These are phyloP conservation scores for Argya squamiceps DNA, from an alignment of 2,797 vertebrate genomes.

Conservation along the genomic window DNA sequence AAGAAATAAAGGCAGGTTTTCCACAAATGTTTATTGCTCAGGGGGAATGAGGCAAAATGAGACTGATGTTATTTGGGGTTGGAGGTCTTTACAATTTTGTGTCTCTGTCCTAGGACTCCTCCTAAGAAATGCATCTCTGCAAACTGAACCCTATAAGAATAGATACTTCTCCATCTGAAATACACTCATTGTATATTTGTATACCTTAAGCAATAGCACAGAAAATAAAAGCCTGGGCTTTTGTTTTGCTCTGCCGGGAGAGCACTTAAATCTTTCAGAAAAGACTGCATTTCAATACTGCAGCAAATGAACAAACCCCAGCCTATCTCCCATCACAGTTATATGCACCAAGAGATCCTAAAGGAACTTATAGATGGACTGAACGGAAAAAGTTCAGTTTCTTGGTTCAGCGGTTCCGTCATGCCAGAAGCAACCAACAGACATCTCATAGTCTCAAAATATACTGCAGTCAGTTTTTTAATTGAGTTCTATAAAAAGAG, in stretches of 20 bases:
- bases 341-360: not conserved
- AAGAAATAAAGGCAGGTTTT: not conserved
- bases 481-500: conserved; percentile 65
- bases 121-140: not conserved
- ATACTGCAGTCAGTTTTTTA: conserved; percentile 60
- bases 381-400: conserved; percentile 16
- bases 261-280: conserved; percentile 35
- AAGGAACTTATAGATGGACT: not conserved
- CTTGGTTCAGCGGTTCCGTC: conserved; percentile 13
- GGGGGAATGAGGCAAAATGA: not conserved
- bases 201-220: not conserved
- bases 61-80: not conserved
- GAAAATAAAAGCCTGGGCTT: conserved; percentile 2
- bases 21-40: not conserved
- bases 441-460: conserved; percentile 45
- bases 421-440: conserved; percentile 11
- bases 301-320: not conserved
- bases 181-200: not conserved
- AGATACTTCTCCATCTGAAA: not conserved
- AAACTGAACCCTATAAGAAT: not conserved
- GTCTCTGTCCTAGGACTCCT: not conserved
- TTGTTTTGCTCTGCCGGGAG: not conserved
- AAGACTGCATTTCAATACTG: conserved; percentile 6
- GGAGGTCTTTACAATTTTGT: not conserved
- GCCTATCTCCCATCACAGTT: not conserved